A percentile compares a stretch with the other conserved stretches of the same genome.
Conservation (phyloP, 2,888 invertebrate species). For the Cantharis lateralis region DNA sequence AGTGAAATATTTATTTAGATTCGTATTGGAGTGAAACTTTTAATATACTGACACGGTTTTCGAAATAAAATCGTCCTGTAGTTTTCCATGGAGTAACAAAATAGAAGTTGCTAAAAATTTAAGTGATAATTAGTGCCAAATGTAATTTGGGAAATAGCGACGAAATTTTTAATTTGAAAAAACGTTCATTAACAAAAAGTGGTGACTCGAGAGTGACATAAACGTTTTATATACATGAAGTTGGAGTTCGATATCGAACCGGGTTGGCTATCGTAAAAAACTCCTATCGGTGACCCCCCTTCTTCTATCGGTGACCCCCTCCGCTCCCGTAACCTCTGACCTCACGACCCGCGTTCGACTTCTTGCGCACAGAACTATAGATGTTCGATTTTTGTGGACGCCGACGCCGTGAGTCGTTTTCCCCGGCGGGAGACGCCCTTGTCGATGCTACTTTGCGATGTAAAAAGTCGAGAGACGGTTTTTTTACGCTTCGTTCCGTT, state of each 20-base stretch:
- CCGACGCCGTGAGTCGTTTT: conserved; percentile 46
- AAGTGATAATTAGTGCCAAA: background rate
- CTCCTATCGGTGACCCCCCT: conserved; percentile 45
- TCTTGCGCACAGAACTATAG: conserved; percentile 55
- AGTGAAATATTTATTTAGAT: background rate
- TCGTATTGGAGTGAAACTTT: background rate
- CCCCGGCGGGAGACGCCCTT: conserved; percentile 37
- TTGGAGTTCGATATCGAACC: conserved; percentile 47
- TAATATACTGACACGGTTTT: background rate
- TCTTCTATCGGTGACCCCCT: conserved; percentile 36
- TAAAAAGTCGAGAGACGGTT: conserved; percentile 34
- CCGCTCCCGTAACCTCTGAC: conserved; percentile 43
- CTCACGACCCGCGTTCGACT: conserved; percentile 47
- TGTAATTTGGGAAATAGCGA: background rate
- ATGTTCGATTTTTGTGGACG: conserved; percentile 57
- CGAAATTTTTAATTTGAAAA: background rate
- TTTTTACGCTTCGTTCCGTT: conserved; percentile 29
- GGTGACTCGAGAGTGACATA: background rate
- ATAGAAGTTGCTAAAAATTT: background rate
- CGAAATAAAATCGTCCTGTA: background rate
- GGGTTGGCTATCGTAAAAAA: conserved; percentile 54
- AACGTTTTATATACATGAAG: background rate
- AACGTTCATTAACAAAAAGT: background rate
- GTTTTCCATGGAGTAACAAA: background rate
- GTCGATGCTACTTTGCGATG: conserved; percentile 36